Evolutionary conservation across 2,113 vertebrate species (phyloP), one percentile per base, ranked within the genome.

Genomic region (Engystomops pustulosus): DNA sequence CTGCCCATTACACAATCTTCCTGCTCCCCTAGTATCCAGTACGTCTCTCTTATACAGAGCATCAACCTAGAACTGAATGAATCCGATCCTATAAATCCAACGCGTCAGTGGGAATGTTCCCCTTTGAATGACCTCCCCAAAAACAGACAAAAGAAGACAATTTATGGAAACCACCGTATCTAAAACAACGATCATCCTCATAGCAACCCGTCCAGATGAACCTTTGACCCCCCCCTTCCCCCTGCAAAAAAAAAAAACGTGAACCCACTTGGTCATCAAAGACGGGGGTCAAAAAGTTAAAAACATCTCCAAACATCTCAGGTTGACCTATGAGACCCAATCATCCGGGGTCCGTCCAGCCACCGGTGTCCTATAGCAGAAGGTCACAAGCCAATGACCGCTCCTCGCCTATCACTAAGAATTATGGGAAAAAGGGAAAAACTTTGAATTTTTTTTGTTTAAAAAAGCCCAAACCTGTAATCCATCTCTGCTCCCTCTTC

Each of bases 401-500:
- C 1, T n/a, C 3, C 0, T 20, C 7, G 1, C 3, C 70, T 25
- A 18, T 74, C 41, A 9, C 3, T 23, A 45, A 30, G 70, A 74
- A 47, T 65, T 65, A 34, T 34, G 30, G 30, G 17, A 36, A 36
- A 45, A 49, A 23, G n/a, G n/a, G 9, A 74, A 47, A 18, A 41
- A 4, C 45, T 51, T 25, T 3, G 14, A 17, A 74, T n/a, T n/a
- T n/a, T n/a, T n/a, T n/a, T n/a, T n/a, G n/a, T n/a, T 2, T 23
- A 58, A 23, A 67, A 32, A 25, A 58, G 2, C n/a, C 27, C 12
- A 45, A 20, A 87, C 20, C 0, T 87, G 72, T 1, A 0, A 74
- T 72, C 65, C 51, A 58, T 88, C 83, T 86, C 36, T 80, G 69
- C 83, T 45, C 36, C 77, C 86, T 36, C 0, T 0, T 32, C 62